Base-by-base conservation (phyloP, 2,888 invertebrate genomes). In the Hoplodrina blanda region DNA sequence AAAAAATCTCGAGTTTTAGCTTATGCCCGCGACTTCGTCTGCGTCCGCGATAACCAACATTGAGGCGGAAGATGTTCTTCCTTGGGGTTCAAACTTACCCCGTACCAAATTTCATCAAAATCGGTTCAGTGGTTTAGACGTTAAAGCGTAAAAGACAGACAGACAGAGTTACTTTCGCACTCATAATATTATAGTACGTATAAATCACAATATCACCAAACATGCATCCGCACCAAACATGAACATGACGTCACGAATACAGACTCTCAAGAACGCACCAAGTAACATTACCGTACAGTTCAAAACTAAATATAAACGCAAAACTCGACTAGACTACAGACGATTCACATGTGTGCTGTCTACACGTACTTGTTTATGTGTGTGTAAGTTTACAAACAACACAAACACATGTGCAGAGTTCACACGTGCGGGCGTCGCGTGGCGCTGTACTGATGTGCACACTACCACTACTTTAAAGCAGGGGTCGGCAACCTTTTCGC, bases 321-420 rank as follows among this genome's bases (percentile, higher is more conserved):
- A 61, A 60, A 69, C 60, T 69, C 56, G 44, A 52, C 62, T 56
- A 67, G 65, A 71, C 73, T 77, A 77, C 73, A 77, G 76, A 77
- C 69, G 44, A 10, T 49, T 8, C 49, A 60, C 46, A 46, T 72
- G 62, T 76, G 55, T 65, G 54, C 5, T n/a, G 7, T 56, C 11
- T 49, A 30, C 15, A 30, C 11, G 19, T 44, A 17, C 6, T 0
- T 19, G 0, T 62, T 4, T n/a, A 44, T 20, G 46, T 73, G 79
- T 67, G 77, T 69, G 54, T 46, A 56, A 62, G 79, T 80, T 80
- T 80, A 80, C 80, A 84, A 86, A 86, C 86, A 85, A n/a, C 25
- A 60, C 77, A 11, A 4, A 78, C 77, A 69, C 81, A 80, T 83
- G 84, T 76, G 82, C 49, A 69, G 30, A 37, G 44, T 67, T 62